Evolutionary conservation across 2,888 invertebrate species (phyloP), one percentile per base, ranked within the genome.

Genomic region (Volucella inflata): DNA sequence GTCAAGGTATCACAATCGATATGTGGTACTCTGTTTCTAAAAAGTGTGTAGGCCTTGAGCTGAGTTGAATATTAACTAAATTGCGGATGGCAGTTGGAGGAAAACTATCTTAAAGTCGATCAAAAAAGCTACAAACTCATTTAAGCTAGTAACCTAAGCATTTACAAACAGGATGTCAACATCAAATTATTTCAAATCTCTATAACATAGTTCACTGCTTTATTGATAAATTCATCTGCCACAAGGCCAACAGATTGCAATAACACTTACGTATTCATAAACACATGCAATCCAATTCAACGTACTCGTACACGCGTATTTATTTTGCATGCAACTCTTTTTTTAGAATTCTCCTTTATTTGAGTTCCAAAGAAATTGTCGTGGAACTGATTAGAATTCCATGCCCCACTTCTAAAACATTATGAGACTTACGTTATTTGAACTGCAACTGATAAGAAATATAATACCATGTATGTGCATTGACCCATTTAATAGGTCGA

Each of bases 401-500:
- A 80, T 76, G 76, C n/a, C 84, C 84, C 38, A 80, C 48, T 76
- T 84, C 21, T 48, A 60, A 65, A 53, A 59, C 80, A 68, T 74
- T 74, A 79, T 68, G 71, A 72, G 55, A 55, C 53, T 30, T 70
- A 79, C 44, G 70, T 76, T 80, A 71, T 76, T 84, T 67, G 84
- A 84, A 84, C 79, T 84, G 75, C 65, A 72, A 68, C 80, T 84
- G 84, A 84, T 84, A 84, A 84, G 70, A 14, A 74, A 42, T 75
- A 71, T 4, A 30, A 30, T 30, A 30, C 30, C 6, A 30, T 30
- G 30, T 30, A 1, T 70, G 64, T 75, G 71, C 75, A 80, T 75
- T 80, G 84, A 84, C 84, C 84, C 65, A 84, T 64, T 84, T 84
- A 62, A 84, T 80, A 65, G 84, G 80, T 80, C 84, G 80, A 65